These are phyloP conservation scores for Bos indicus DNA, from an alignment of 2,113 vertebrate species.

Conservation along the genomic window DNA sequence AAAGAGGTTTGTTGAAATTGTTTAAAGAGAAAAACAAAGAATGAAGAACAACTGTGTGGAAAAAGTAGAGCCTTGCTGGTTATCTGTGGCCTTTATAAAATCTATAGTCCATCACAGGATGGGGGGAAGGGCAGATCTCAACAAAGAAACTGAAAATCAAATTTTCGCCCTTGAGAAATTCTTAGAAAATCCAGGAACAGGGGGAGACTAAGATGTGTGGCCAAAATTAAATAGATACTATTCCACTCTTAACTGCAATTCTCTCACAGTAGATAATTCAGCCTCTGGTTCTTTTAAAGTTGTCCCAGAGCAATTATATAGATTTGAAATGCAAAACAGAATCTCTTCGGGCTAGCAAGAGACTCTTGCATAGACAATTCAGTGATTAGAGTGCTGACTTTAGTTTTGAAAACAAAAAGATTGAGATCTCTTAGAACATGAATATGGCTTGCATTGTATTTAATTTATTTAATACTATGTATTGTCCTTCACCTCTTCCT, in stretches of 20 bases:
- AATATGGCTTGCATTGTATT: not conserved
- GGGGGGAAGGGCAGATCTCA: not conserved
- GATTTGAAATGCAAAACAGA: conserved; percentile 19
- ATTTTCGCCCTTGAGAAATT: conserved; percentile 1
- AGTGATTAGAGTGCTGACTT: not conserved
- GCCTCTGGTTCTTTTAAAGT: not conserved
- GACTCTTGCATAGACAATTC: not conserved
- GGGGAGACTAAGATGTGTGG: not conserved
- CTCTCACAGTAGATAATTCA: not conserved
- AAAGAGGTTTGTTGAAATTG: not conserved
- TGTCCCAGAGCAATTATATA: not conserved
- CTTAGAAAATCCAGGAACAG: not conserved
- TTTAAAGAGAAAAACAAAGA: not conserved
- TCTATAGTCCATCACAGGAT: not conserved
- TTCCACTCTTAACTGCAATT: not conserved
- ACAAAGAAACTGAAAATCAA: not conserved
- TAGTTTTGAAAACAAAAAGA: not conserved
- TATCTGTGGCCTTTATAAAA: not conserved
- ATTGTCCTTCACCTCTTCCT: not conserved
- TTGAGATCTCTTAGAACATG: not conserved
- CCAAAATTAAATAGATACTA: not conserved
- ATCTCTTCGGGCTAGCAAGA: not conserved
- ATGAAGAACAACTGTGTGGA: not conserved
- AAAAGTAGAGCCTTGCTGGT: not conserved
- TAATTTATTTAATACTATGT: not conserved